These are phyloP conservation scores for Diloba caeruleocephala DNA, from an alignment of 2,888 invertebrate species.

Conservation along the genomic window DNA sequence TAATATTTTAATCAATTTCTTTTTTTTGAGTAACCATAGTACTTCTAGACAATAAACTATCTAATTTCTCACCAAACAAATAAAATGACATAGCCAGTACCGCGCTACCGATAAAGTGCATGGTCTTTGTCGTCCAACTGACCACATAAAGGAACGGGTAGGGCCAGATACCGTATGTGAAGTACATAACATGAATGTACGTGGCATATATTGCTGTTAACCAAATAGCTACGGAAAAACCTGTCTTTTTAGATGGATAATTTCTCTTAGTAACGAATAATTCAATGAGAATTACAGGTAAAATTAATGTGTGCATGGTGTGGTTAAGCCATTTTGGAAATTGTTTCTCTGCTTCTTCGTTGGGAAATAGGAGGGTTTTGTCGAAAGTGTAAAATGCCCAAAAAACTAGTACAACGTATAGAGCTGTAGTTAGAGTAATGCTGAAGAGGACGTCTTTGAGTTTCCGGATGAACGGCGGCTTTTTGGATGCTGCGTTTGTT, in stretches of 20 bases:
- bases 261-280: constrained; percentile 91
- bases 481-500: constrained; percentile 90
- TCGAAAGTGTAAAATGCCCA: constrained; percentile 96
- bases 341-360: constrained; percentile 91
- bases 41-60: constrained; percentile 90
- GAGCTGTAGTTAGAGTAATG: constrained; percentile 92
- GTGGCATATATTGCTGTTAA: constrained; percentile 91
- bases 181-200: constrained; percentile 92
- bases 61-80: constrained; percentile 92
- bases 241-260: constrained; percentile 91
- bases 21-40: constrained; percentile 35
- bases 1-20: constrained; percentile 15
- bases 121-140: constrained; percentile 90
- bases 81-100: constrained; percentile 90
- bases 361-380: constrained; percentile 96
- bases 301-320: constrained; percentile 94
- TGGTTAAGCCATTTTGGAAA: constrained; percentile 97
- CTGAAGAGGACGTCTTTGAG: constrained; percentile 91
- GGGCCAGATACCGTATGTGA: constrained; percentile 94
- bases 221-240: constrained; percentile 86
- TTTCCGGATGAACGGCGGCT: constrained; percentile 90
- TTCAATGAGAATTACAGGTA: constrained; percentile 93
- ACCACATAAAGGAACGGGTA: constrained; percentile 95
- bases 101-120: constrained; percentile 91
- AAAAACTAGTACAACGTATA: constrained; percentile 95